Percentiles rank a stretch among this genome's conserved stretches.
These are phyloP conservation scores for Labia minor DNA, from an alignment of 2,888 invertebrate species.

Conservation along the genomic window DNA sequence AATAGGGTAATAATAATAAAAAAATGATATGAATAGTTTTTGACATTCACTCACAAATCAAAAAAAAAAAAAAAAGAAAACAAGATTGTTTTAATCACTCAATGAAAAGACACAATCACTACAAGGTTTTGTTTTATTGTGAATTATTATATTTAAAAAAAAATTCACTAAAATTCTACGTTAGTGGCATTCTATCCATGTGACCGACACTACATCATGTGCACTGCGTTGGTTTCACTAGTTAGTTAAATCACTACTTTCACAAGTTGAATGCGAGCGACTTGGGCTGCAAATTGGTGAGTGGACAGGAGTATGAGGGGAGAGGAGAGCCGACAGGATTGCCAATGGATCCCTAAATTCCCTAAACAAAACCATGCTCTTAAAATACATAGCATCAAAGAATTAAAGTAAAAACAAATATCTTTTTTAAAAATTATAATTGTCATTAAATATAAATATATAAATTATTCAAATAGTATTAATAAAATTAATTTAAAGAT, in stretches of 20 bases:
- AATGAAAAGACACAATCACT: neutral
- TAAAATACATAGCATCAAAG: no score
- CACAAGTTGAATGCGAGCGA: conserved; percentile 4
- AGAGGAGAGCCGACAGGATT: neutral
- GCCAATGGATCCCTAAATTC: no score
- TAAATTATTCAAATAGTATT: no score
- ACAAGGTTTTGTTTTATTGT: no score
- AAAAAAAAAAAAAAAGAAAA: neutral
- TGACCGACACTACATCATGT: neutral
- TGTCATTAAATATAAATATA: no score
- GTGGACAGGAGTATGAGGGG: neutral
- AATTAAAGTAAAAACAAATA: no score
- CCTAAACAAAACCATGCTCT: no score
- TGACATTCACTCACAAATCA: neutral
- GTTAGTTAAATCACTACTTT: neutral
- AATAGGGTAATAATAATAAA: neutral
- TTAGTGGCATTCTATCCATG: no score
- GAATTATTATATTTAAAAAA: neutral
- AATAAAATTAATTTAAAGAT: no score
- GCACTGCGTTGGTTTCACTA: neutral
- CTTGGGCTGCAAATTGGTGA: neutral
- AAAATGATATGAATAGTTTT: neutral
- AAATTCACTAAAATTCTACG: neutral
- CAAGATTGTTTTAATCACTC: neutral
- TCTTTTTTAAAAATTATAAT: no score